Conservation (phyloP, 2,888 invertebrate species). For the Zonitis immaculata region DNA sequence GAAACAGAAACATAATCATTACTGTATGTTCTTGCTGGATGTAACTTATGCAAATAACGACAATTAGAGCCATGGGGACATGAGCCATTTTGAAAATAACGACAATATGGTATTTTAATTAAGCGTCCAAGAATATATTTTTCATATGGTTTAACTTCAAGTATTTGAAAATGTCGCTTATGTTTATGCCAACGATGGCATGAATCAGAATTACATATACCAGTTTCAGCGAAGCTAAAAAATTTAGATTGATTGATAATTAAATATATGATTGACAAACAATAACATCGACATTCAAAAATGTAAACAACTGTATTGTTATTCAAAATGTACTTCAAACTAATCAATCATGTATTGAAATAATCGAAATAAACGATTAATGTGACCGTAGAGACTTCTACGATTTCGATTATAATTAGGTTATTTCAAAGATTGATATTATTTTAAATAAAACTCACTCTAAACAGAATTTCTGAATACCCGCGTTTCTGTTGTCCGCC, state of each 20-base stretch:
- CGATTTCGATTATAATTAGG: no score
- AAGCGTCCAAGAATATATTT: conserved; percentile 11
- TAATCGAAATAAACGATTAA: no score
- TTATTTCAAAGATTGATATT: background rate
- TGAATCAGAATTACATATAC: conserved; percentile 4
- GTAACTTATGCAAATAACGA: conserved; percentile 22
- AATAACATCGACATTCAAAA: no score
- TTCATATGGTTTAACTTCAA: conserved; percentile 12
- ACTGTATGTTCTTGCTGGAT: conserved; percentile 17
- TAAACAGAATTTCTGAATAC: conserved; percentile 18
- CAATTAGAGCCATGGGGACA: conserved; percentile 35
- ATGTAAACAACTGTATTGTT: no score
- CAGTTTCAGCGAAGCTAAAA: background rate
- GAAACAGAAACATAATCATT: conserved; percentile 15
- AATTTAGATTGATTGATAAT: no score
- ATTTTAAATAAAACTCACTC: conserved; percentile 18
- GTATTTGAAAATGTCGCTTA: conserved; percentile 4
- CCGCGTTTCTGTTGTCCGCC: conserved; percentile 16
- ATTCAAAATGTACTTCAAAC: no score
- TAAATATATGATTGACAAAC: no score
- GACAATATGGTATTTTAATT: conserved; percentile 22
- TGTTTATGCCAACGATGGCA: conserved; percentile 1
- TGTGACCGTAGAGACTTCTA: no score
- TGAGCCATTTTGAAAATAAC: conserved; percentile 31
- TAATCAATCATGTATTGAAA: no score